Evolutionary conservation across 30 jellyfish, hydroid and myxozoan genomes (phyloP).

Genomic region (Aurelia aurita): DNA sequence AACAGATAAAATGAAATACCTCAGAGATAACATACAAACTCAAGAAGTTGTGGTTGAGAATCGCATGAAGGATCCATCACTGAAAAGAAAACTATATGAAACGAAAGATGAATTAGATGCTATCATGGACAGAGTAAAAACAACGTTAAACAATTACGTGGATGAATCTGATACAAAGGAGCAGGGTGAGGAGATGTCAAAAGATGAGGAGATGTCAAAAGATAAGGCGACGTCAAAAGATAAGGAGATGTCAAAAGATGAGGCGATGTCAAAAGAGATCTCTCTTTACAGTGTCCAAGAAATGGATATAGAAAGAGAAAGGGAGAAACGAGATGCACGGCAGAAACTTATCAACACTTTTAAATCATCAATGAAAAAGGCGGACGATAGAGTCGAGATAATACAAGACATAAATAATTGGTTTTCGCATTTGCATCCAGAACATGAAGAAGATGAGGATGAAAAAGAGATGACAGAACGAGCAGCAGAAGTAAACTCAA

Average conservation of each 20-base stretch:
- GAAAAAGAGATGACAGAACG: conserved; percentile 21
- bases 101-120: conserved; percentile 62
- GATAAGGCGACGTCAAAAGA: conserved; percentile 40
- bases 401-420: conserved; percentile 63
- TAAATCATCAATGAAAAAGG: conserved; percentile 23
- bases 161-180: not conserved
- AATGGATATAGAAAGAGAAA: conserved; percentile 65
- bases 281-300: conserved; percentile 39
- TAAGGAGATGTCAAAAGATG: no score
- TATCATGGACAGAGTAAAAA: conserved; percentile 56
- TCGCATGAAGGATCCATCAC: conserved; percentile 63
- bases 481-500: not conserved
- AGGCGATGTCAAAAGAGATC: conserved; percentile 36
- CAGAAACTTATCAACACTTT: conserved; percentile 40
- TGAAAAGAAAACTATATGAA: conserved; percentile 38
- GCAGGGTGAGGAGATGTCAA: not conserved
- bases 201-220: conserved; percentile 20
- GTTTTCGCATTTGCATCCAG: conserved; percentile 22
- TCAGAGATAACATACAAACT: conserved; percentile 33
- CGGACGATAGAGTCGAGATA: conserved; percentile 32
- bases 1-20: not conserved
- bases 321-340: conserved; percentile 62
- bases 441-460: conserved; percentile 3
- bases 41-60: conserved; percentile 69
- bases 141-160: conserved; percentile 66